Evolutionary conservation across 1,140 invertebrate genomes (phyloP), one percentile per base, ranked within the genome.

Genomic region (Sarcophaga peregrina): DNA sequence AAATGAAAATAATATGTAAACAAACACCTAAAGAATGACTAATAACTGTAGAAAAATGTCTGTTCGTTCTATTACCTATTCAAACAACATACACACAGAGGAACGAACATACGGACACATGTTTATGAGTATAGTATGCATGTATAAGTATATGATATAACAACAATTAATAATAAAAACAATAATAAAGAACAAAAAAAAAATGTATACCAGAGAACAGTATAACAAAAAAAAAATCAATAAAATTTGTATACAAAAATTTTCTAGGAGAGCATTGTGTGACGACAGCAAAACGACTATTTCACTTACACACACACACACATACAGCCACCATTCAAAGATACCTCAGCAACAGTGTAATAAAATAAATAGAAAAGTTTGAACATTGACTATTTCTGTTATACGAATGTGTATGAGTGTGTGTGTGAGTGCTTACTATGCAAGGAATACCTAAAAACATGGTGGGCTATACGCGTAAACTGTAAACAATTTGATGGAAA

Each of bases 1-100:
- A 58, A 6, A 58, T 7, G n/a, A 58, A 7, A 58, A 58, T 58
- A 58, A 58, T 58, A 58, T 20, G 10, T 68, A 68, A 17, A 68
- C 62, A 68, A 20, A 68, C 62, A 68, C 62, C 62, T 68, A 68
- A 37, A 68, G 62, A 68, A 25, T 68, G 62, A 68, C 62, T 68
- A 68, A 68, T 68, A 68, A 37, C 25, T 37, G 4, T 37, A 52
- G 50, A 10, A 10, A 52, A 10, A 52, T 10, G 50, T 52, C 2
- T 13, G 50, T 52, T 8, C 11, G 48, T 8, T 52, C 13, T 10
- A 52, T 52, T 10, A 10, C 13, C 13, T 52, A 10, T 9, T 52
- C 0, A 50, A 50, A 50, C 48, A 50, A 50, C n/a, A 52, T 52
- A 52, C 50, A 52, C 13, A 52, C 13, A 37, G 5, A 52, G n/a